These are phyloP conservation scores for Leucoptera coffeella DNA, from an alignment of 2,888 invertebrate genomes.

Conservation along the genomic window DNA sequence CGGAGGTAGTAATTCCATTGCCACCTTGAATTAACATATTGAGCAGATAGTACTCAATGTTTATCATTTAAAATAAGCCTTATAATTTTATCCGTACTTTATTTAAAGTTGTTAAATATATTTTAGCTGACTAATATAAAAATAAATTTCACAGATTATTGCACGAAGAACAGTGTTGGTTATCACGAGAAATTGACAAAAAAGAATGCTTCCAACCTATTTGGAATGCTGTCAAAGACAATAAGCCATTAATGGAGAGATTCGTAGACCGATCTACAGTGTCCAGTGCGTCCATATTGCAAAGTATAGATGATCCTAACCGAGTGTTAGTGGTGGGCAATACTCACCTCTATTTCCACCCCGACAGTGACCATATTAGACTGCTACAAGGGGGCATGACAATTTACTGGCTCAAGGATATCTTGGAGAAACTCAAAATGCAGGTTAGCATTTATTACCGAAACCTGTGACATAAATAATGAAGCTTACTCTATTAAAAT, in stretches of 20 bases:
- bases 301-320: conserved; percentile 46
- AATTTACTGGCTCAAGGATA: conserved; percentile 61
- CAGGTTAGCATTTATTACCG: conserved; percentile 14
- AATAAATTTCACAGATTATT: conserved; percentile 42
- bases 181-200: conserved; percentile 53
- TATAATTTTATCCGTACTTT: too few species aligned
- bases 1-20: too few species aligned
- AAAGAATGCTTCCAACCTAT: conserved; percentile 47
- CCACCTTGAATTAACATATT: too few species aligned
- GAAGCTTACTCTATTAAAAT: too few species aligned
- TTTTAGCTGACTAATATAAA: too few species aligned
- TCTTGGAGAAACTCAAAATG: conserved; percentile 28
- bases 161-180: conserved; percentile 43
- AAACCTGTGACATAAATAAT: too few species aligned
- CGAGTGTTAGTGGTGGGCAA: conserved; percentile 69
- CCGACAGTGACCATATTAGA: conserved; percentile 84
- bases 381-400: conserved; percentile 75
- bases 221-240: conserved; percentile 56
- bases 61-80: conserved; percentile 1
- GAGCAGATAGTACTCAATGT: too few species aligned
- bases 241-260: conserved; percentile 49
- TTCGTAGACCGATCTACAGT: conserved; percentile 63
- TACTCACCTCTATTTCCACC: conserved; percentile 91
- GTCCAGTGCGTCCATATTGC: conserved; percentile 55
- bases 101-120: too few species aligned